Conservation (phyloP, 64 coral and sea anemone genomes). For the Stylophora pistillata region DNA sequence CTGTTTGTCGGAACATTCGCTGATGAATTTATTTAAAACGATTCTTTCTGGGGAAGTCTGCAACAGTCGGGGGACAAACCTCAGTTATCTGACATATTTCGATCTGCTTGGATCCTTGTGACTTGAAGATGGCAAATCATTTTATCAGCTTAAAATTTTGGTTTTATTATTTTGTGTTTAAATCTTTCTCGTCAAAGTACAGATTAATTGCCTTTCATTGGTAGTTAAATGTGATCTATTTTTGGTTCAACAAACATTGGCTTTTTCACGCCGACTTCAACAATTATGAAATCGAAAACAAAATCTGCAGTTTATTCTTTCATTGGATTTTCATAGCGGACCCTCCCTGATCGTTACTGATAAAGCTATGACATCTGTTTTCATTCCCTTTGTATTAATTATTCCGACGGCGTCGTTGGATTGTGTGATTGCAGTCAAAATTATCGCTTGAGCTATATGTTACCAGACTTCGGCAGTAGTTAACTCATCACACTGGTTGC, state of each 20-base stretch:
- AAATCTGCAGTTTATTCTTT: neutral
- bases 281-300: slow-evolving; percentile 22
- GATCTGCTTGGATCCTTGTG: no score
- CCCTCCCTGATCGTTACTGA: slow-evolving; percentile 12
- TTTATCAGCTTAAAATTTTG: neutral
- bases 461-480: neutral
- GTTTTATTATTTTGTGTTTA: neutral
- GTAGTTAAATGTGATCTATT: neutral
- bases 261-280: slow-evolving; percentile 6
- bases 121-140: no score
- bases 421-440: neutral
- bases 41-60: no score
- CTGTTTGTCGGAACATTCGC: no score
- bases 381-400: slow-evolving; percentile 1
- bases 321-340: slow-evolving; percentile 15
- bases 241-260: neutral
- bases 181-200: neutral
- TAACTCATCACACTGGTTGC: neutral
- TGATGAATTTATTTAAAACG: no score
- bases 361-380: slow-evolving; percentile 36
- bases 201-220: neutral
- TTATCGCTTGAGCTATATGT: slow-evolving; percentile 12
- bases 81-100: no score
- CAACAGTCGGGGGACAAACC: no score
- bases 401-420: neutral